Evolutionary conservation across 1,140 invertebrate species (phyloP), one percentile per base, ranked within the genome.

Genomic region (Nomia melanderi): DNA sequence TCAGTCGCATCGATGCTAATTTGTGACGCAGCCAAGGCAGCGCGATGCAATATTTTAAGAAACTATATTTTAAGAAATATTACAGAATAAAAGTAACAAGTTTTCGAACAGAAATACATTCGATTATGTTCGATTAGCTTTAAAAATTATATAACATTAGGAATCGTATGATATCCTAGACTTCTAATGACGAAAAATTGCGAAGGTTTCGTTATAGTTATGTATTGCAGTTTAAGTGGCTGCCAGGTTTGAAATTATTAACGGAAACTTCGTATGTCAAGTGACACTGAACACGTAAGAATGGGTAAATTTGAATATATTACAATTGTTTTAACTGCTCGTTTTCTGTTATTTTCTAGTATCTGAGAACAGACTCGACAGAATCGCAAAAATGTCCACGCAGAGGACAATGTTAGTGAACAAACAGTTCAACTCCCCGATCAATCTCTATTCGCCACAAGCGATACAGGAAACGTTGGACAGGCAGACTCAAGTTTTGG

Each of bases 361-460:
- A 64, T 54, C n/a, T 44, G 36, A 53, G 47, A 65, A 23, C 17
- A 54, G 8, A 77, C 20, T 9, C 0, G 11, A 33, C 17, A 54
- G 20, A 62, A 56, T 8, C 20, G 23, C 20, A 39, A 89, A 72
- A 31, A 91, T 91, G 90, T 73, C 88, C 20, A 69, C 80, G 8
- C 86, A 85, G 53, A 88, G 77, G 69, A 77, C 88, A 50, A 93
- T 91, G 84, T 91, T 96, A 88, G 95, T 96, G 72, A 96, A 97
- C 93, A 96, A 97, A 91, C 97, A 98, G 93, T 98, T 97, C 93
- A 98, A 98, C 92, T 96, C 96, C 63, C 97, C 97, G 39, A 97
- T 98, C 83, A 95, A 96, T 85, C 92, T 98, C 31, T 98, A 98
- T 91, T 97, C 97, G 23, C 94, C 95, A 81, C 93, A 95, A 90